Evolutionary conservation across 1,140 invertebrate genomes (phyloP).

Genomic region (Leucophenga varia): DNA sequence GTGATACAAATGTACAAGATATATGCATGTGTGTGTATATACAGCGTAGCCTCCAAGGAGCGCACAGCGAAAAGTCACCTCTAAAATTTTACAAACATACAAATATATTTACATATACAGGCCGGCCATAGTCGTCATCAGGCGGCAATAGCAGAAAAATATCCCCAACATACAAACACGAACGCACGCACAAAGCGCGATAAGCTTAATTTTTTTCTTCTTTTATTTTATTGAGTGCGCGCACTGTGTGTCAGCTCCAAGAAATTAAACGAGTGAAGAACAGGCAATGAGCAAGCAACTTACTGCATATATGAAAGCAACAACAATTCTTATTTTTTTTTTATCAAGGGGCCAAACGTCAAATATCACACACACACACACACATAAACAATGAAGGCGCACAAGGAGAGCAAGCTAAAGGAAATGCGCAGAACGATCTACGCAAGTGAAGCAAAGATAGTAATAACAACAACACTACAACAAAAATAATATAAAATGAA

Average conservation of each 20-base stretch:
- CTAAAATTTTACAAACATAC: conserved; percentile 28
- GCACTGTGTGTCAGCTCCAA: conserved; percentile 8
- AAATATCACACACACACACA: too few species aligned
- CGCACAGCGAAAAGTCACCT: conserved; percentile 48
- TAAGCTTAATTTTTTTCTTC: conserved; percentile 50
- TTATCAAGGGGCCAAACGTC: conserved; percentile 39
- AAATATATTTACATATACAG: conserved; percentile 3
- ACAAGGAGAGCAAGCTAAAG: too few species aligned
- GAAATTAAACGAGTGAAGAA: too few species aligned
- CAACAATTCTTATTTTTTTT: too few species aligned
- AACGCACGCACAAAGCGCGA: conserved; percentile 33
- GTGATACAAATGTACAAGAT: conserved; percentile 2
- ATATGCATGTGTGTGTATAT: background rate
- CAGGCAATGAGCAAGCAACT: conserved; percentile 11
- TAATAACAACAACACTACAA: too few species aligned
- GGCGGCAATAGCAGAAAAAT: conserved; percentile 31
- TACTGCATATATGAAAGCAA: too few species aligned
- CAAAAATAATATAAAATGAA: background rate
- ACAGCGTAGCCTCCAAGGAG: conserved; percentile 40
- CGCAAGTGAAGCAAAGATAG: too few species aligned
- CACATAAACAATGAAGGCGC: too few species aligned
- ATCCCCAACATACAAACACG: conserved; percentile 32
- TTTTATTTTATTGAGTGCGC: conserved; percentile 34
- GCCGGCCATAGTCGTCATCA: too few species aligned
- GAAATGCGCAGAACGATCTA: too few species aligned